Evolutionary conservation across 2,888 invertebrate genomes (phyloP), one percentile per base, ranked within the genome.

Genomic region (Peribatodes rhomboidaria): DNA sequence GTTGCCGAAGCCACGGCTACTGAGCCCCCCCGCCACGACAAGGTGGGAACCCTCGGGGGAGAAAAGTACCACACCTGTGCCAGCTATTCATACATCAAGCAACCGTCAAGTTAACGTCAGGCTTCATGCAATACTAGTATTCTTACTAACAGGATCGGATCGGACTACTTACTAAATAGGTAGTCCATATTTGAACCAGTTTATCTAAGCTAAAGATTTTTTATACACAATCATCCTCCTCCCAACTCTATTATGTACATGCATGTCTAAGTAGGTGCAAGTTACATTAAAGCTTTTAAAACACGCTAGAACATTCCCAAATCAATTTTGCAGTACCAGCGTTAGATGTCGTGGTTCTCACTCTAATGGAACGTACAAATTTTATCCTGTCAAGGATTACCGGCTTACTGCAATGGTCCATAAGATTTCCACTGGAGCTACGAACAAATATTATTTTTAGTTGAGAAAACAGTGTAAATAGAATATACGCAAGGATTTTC

Each of bases 311-410:
- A 41, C 14, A 14, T 14, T 3, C 14, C 13, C 11, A 4, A 39
- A 39, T 1, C 14, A 39, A 39, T 39, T 39, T 39, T 14, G 2
- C 7, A 14, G 39, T n/a, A 2, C 4, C 14, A 2, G 14, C 13
- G 13, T 44, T 47, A 31, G 7, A 16, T 16, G 14, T 31, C 16
- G 20, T 22, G 13, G 52, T 27, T 41, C 14, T 14, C 41, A 52
- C 11, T 54, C 16, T 41, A 54, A 54, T 41, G 53, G 39, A 27
- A 27, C 41, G 14, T 54, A 31, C 41, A 27, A 27, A 27, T 61
- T 55, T 55, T 61, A 61, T 52, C 53, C 16, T 27, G 37, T 37
- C 37, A 16, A 39, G 55, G 60, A 65, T 60, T 60, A 50, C 31
- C n/a, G 46, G 46, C 46, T 56, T 37, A 53, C 50, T 57, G 52